phyloP scores from a whole-genome alignment of 2,797 vertebrate genomes.

The Sebastiscus albofasciatus region DNA sequence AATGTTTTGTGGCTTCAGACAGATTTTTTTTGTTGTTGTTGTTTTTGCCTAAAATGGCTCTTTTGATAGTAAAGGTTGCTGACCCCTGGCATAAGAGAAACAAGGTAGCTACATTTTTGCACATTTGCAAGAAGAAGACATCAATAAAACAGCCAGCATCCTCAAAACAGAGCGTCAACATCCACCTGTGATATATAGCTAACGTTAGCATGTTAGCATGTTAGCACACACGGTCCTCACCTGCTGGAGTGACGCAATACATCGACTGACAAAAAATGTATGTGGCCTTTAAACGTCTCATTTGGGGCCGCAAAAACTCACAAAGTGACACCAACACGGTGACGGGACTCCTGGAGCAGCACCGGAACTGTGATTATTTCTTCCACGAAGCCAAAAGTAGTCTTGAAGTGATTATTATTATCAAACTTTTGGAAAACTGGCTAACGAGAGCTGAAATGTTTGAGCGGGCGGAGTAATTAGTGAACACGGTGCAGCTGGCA shows the following conservation, averaged over 20 bases:
- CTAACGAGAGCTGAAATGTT: no score
- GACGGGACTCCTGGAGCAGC: background rate
- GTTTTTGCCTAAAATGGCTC: no score
- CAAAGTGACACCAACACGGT: background rate
- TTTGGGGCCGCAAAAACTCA: background rate
- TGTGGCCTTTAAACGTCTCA: background rate
- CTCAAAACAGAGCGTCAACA: background rate
- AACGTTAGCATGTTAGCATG: no score
- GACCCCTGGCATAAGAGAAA: no score
- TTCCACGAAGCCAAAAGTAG: background rate
- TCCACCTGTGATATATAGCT: no score
- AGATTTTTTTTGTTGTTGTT: no score
- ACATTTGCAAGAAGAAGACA: background rate
- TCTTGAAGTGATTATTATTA: background rate
- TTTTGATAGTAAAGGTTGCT: no score
- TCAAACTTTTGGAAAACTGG: background rate
- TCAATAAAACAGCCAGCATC: background rate
- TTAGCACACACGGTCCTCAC: background rate
- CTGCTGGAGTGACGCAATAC: background rate
- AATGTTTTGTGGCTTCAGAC: no score
- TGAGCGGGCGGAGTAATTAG: accelerated
- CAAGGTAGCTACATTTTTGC: background rate
- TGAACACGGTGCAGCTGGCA: background rate
- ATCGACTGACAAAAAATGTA: no score
- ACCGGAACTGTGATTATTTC: background rate